These are phyloP conservation scores for Triplophysa dalaica DNA, from an alignment of 2,113 vertebrate genomes.

Conservation along the genomic window DNA sequence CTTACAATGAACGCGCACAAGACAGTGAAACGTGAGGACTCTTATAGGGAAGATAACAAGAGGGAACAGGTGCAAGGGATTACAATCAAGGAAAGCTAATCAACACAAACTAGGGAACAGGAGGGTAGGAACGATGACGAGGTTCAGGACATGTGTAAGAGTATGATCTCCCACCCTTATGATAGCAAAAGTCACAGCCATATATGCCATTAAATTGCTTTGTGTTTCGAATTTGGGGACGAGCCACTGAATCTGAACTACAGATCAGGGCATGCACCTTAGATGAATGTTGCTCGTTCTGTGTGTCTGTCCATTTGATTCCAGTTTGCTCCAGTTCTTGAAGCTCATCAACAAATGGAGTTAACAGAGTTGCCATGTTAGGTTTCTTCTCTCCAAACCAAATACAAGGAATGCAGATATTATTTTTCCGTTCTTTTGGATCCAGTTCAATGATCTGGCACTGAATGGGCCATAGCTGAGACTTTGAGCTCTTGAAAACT, in stretches of 20 bases:
- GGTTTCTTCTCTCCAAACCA: neutral
- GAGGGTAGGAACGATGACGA: no score
- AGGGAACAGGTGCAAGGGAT: no score
- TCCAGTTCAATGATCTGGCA: no score
- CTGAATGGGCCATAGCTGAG: no score
- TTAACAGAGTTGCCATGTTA: neutral
- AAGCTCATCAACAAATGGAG: conserved; percentile 10
- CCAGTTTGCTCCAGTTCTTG: neutral
- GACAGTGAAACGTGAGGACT: no score
- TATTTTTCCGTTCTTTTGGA: no score
- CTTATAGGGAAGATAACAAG: no score
- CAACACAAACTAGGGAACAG: no score
- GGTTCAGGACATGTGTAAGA: neutral
- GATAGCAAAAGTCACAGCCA: conserved; percentile 30
- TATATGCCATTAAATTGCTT: conserved; percentile 22
- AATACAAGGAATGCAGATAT: neutral
- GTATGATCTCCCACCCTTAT: conserved; percentile 21
- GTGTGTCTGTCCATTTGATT: neutral
- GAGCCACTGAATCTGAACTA: conserved; percentile 18
- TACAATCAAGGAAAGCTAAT: no score
- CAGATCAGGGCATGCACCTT: conserved; percentile 10
- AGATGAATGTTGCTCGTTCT: neutral
- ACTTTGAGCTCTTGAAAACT: no score
- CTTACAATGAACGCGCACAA: no score
- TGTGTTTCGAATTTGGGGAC: conserved; percentile 21